Conservation (phyloP, 1,140 invertebrate genomes). For the Saccostrea glomerata region DNA sequence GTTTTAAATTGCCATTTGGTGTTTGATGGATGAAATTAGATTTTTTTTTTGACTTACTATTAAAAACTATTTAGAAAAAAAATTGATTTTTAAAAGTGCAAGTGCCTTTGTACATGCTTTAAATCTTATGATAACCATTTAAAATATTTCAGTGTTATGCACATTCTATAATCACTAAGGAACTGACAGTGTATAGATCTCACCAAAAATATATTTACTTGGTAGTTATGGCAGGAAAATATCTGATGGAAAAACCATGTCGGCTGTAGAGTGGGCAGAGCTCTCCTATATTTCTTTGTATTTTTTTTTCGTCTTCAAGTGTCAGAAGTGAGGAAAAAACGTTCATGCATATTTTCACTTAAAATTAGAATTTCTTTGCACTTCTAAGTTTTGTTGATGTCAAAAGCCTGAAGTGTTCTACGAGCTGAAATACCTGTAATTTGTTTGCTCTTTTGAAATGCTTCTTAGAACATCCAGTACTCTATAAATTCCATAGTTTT, state of each 20-base stretch:
- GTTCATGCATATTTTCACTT: background rate
- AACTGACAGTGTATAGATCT: background rate
- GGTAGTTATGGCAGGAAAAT: background rate
- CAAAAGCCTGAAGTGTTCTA: background rate
- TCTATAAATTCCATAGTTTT: too few relatives aligned
- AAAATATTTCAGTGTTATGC: background rate
- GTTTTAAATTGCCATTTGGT: background rate
- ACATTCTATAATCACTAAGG: conserved; percentile 3
- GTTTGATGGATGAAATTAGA: background rate
- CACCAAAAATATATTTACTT: background rate
- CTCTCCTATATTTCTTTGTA: background rate
- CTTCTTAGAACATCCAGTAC: too few relatives aligned
- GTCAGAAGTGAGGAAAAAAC: background rate
- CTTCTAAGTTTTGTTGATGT: background rate
- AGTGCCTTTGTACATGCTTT: background rate
- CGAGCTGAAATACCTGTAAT: too few relatives aligned
- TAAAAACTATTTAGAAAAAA: background rate
- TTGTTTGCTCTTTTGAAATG: too few relatives aligned
- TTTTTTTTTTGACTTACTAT: background rate
- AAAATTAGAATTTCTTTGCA: background rate
- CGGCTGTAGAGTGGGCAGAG: background rate
- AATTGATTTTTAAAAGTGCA: background rate
- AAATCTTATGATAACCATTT: background rate
- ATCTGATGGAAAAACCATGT: background rate
- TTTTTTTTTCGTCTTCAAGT: background rate